phyloP scores from a whole-genome alignment of 2,113 vertebrate genomes.

The Procavia capensis region DNA sequence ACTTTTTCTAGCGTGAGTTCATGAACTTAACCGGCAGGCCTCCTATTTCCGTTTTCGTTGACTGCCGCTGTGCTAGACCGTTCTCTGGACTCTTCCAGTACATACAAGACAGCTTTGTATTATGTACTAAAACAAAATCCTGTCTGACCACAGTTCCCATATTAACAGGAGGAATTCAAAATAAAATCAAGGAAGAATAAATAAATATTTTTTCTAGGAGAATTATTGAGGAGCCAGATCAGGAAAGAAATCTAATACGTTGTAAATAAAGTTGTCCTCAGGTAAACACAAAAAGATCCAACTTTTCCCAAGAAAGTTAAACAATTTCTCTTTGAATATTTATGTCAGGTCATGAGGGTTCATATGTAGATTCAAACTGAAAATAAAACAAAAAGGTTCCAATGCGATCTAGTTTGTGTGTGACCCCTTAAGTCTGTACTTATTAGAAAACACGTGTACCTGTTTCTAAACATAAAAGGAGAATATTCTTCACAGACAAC shows the following conservation, averaged over 20 bases:
- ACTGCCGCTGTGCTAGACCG: neutral
- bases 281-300: neutral
- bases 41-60: neutral
- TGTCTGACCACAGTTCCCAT: neutral
- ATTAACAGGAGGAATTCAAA: conserved; percentile 1
- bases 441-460: neutral
- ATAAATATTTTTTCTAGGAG: neutral
- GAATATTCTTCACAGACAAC: neutral
- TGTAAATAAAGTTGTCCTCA: neutral
- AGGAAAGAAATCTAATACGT: conserved; percentile 26
- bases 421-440: neutral
- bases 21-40: no score
- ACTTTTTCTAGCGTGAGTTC: no score
- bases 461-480: neutral
- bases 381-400: neutral
- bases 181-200: conserved; percentile 16
- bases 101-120: neutral
- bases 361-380: conserved; percentile 30
- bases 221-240: neutral
- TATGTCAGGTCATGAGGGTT: conserved; percentile 29
- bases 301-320: conserved; percentile 69
- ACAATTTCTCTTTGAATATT: conserved; percentile 74
- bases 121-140: neutral
- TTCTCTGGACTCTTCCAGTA: neutral
- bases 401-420: neutral